Evolutionary conservation across 2,888 invertebrate species (phyloP).

Genomic region (Polydrusus tereticollis): DNA sequence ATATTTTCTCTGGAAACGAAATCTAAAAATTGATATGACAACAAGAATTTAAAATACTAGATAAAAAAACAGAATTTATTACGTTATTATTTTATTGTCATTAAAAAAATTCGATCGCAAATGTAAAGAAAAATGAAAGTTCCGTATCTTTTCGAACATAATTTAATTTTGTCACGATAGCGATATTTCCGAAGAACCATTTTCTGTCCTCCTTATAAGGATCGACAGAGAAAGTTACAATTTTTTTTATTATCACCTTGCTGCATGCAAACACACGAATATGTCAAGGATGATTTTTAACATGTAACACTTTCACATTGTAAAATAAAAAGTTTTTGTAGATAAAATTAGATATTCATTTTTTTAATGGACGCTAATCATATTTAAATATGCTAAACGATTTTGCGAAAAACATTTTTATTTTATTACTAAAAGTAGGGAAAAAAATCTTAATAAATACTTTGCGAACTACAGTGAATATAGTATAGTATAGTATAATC

Average conservation of each 20-base stretch:
- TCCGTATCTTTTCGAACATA: background rate
- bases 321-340: constrained; percentile 1
- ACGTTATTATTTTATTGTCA: background rate
- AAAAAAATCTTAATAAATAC: no score
- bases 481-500: no score
- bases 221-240: constrained; percentile 8
- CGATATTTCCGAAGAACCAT: background rate
- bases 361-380: no score
- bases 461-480: no score
- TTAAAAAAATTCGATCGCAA: background rate
- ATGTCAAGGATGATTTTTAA: constrained; percentile 18
- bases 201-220: constrained; percentile 30
- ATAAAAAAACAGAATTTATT: background rate
- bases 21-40: no score
- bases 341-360: background rate
- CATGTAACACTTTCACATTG: constrained; percentile 12
- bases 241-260: constrained; percentile 20
- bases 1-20: no score
- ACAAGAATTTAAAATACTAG: no score
- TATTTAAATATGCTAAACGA: no score
- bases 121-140: constrained; percentile 5
- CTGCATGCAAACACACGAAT: background rate
- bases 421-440: no score
- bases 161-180: constrained; percentile 11
- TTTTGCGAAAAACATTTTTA: no score